These are phyloP conservation scores for Drosophila bifasciata DNA, from an alignment of 1,140 invertebrate genomes.

Conservation along the genomic window DNA sequence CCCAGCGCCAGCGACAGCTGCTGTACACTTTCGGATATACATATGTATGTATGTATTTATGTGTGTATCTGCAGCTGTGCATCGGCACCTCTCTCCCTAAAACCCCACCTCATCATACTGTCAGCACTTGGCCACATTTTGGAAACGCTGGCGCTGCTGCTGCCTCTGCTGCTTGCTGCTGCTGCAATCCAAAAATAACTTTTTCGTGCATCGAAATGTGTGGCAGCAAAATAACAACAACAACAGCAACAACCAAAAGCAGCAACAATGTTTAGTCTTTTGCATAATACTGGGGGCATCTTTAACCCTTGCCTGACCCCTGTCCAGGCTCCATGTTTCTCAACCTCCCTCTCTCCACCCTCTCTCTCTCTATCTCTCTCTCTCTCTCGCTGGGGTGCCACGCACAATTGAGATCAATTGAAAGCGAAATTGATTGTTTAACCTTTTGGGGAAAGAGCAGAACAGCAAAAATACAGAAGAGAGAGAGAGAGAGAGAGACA, in stretches of 20 bases:
- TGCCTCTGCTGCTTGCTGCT: background rate
- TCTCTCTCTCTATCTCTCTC: no score
- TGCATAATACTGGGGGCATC: conserved; percentile 57
- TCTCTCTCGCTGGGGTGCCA: background rate
- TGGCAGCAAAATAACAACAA: conserved; percentile 15
- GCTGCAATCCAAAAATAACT: conserved; percentile 68
- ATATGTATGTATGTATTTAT: conserved; percentile 38
- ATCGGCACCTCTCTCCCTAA: conserved; percentile 9
- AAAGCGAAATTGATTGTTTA: conserved; percentile 76
- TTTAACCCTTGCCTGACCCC: conserved; percentile 59
- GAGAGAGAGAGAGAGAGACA: background rate
- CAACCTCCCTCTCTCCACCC: no score
- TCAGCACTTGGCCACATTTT: conserved; percentile 45
- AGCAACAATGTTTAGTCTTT: conserved; percentile 33
- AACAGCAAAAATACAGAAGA: background rate
- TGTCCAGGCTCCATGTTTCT: background rate
- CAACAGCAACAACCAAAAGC: background rate
- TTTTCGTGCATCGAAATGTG: conserved; percentile 33
- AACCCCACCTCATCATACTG: conserved; percentile 4
- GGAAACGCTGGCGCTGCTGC: conserved; percentile 39
- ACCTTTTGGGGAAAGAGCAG: conserved; percentile 39
- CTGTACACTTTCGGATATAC: conserved; percentile 51
- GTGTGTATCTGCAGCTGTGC: conserved; percentile 71
- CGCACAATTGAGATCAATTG: conserved; percentile 77
- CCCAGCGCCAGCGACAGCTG: conserved; percentile 58